Conservation (phyloP, 2,797 vertebrate species). For the Amniataba percoides region DNA sequence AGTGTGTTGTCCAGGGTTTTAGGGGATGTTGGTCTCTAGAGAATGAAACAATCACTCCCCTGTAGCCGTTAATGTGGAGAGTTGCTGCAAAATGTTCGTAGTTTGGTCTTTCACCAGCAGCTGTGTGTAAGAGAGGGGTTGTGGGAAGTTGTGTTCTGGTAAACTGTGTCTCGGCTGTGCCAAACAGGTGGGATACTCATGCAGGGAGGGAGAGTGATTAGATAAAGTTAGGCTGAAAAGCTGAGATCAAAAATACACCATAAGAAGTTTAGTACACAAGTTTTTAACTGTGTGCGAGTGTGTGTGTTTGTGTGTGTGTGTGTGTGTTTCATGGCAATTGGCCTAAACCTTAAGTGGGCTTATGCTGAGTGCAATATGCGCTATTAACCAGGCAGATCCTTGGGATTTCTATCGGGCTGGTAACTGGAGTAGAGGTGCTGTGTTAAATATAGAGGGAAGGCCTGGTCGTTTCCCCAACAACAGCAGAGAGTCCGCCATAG, state of each 20-base stretch:
- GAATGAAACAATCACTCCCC: constrained; percentile 1
- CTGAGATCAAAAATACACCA: constrained; percentile 1
- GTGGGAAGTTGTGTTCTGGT: constrained; percentile 26
- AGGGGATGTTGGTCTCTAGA: constrained; percentile 12
- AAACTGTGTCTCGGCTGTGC: constrained; percentile 16
- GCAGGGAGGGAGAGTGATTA: background rate
- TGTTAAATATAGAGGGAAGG: constrained; percentile 78
- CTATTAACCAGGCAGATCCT: constrained; percentile 44
- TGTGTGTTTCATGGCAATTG: constrained; percentile 30
- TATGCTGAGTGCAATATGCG: constrained; percentile 10
- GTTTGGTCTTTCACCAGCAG: background rate
- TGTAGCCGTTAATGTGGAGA: background rate
- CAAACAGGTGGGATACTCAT: constrained; percentile 42
- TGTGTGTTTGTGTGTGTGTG: background rate
- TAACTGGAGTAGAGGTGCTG: constrained; percentile 68
- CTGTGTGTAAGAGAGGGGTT: background rate
- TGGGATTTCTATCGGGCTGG: constrained; percentile 42
- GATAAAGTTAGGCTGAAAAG: constrained; percentile 27
- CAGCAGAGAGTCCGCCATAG: constrained; percentile 50
- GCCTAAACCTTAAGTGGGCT: constrained; percentile 20
- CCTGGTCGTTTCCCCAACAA: constrained; percentile 72
- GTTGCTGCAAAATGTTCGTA: background rate
- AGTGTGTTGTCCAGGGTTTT: constrained; percentile 2
- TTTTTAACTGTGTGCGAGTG: background rate
- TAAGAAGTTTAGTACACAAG: background rate